Evolutionary conservation across 1,140 invertebrate genomes (phyloP).

Genomic region (Agrilus planipennis): DNA sequence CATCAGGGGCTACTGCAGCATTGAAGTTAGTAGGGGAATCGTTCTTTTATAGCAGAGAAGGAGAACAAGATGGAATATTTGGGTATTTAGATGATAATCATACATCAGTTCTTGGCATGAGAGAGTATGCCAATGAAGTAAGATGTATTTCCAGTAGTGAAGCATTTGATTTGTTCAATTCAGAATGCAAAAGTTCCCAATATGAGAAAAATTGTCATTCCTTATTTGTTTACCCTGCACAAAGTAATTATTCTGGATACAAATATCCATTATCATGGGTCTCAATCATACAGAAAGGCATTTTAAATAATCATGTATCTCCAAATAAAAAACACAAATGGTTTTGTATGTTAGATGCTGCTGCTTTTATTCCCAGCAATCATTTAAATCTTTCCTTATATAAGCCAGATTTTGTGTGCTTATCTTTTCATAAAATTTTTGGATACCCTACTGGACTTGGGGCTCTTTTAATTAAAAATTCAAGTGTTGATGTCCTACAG

Average conservation of each 20-base stretch:
- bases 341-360: conserved; percentile 80
- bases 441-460: conserved; percentile 93
- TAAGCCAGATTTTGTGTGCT: conserved; percentile 77
- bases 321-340: conserved; percentile 44
- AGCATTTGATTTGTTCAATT: conserved; percentile 18
- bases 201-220: conserved; percentile 39
- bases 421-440: conserved; percentile 98
- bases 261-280: conserved; percentile 79
- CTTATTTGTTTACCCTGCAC: conserved; percentile 78
- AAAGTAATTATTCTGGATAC: conserved; percentile 88
- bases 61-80: conserved; percentile 46
- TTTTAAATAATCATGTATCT: conserved; percentile 36
- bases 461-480: conserved; percentile 69
- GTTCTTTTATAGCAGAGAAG: conserved; percentile 42
- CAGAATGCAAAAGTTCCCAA: conserved; percentile 8
- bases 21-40: conserved; percentile 74
- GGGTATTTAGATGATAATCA: conserved; percentile 85
- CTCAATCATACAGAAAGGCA: conserved; percentile 47
- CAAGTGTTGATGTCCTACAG: conserved; percentile 46
- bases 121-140: conserved; percentile 38
- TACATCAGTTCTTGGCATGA: conserved; percentile 86
- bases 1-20: conserved; percentile 73
- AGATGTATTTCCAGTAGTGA: conserved; percentile 26
- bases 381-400: conserved; percentile 57
- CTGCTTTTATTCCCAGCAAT: conserved; percentile 68